phyloP scores from a whole-genome alignment of 1,140 invertebrate genomes.

The Odontomachus brunneus region DNA sequence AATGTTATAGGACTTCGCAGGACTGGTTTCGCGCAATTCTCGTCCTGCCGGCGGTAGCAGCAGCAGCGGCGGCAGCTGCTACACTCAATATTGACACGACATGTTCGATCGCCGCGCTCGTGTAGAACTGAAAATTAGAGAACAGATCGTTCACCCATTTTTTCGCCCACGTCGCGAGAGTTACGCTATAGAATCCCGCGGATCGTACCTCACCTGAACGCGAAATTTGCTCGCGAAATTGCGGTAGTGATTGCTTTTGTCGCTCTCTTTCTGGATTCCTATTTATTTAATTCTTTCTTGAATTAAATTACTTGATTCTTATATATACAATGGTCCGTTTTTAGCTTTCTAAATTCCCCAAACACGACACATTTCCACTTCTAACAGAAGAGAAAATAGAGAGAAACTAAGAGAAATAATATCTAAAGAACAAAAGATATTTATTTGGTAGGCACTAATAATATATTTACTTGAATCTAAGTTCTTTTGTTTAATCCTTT shows the following conservation, averaged over 20 bases:
- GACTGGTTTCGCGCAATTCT: constrained; percentile 50
- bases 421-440: too few species aligned
- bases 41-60: constrained; percentile 21
- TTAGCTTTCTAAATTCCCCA: too few species aligned
- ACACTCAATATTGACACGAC: constrained; percentile 20
- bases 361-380: too few species aligned
- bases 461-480: too few species aligned
- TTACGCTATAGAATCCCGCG: neutral
- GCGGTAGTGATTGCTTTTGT: neutral
- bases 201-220: neutral
- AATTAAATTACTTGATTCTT: too few species aligned
- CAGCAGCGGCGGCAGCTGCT: neutral
- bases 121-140: constrained; percentile 27
- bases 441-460: too few species aligned
- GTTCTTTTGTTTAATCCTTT: too few species aligned
- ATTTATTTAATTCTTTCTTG: too few species aligned
- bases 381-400: too few species aligned
- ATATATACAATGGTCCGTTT: too few species aligned
- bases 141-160: constrained; percentile 1
- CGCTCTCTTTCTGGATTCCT: too few species aligned
- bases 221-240: constrained; percentile 3
- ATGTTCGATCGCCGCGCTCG: constrained; percentile 10
- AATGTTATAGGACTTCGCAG: constrained; percentile 44
- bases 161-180: neutral
- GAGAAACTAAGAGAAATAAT: too few species aligned